A percentile compares a stretch with the other conserved stretches of the same genome.
These are phyloP conservation scores for Mimumesa dahlbomi DNA, from an alignment of 2,888 invertebrate species.

Conservation along the genomic window DNA sequence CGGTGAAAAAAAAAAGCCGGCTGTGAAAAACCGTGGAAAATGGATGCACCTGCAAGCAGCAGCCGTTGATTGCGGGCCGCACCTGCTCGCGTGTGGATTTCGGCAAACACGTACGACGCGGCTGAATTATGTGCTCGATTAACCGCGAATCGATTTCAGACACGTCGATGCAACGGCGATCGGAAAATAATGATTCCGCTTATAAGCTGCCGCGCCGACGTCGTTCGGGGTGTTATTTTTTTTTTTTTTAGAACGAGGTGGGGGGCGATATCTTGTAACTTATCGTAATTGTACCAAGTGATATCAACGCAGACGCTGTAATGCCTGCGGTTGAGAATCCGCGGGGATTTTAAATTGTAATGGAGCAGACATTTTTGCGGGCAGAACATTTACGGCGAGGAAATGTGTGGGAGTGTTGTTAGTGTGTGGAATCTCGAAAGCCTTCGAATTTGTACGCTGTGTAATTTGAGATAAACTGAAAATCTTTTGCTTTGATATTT, in stretches of 20 bases:
- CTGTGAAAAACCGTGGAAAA: not conserved
- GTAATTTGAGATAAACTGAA: no score
- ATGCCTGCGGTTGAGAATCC: no score
- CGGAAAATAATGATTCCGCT: constrained; percentile 41
- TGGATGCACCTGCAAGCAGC: constrained; percentile 20
- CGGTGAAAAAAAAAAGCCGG: no score
- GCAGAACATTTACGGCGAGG: no score
- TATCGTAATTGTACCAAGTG: no score
- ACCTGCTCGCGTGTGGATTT: constrained; percentile 52
- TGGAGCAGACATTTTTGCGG: no score
- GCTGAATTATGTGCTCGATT: constrained; percentile 63
- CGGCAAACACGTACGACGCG: constrained; percentile 21
- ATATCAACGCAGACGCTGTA: no score
- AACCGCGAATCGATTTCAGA: constrained; percentile 60
- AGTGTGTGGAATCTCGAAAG: no score
- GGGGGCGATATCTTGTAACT: not conserved
- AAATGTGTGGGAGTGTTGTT: no score
- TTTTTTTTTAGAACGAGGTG: not conserved
- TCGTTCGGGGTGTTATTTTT: not conserved
- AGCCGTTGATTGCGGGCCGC: constrained; percentile 41
- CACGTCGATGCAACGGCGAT: constrained; percentile 27
- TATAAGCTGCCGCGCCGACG: not conserved
- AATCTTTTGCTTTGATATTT: no score
- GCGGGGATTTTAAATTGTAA: no score
- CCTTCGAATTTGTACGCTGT: no score